Base-by-base conservation (phyloP, 2,113 vertebrate genomes). In the Sorex araneus region DNA sequence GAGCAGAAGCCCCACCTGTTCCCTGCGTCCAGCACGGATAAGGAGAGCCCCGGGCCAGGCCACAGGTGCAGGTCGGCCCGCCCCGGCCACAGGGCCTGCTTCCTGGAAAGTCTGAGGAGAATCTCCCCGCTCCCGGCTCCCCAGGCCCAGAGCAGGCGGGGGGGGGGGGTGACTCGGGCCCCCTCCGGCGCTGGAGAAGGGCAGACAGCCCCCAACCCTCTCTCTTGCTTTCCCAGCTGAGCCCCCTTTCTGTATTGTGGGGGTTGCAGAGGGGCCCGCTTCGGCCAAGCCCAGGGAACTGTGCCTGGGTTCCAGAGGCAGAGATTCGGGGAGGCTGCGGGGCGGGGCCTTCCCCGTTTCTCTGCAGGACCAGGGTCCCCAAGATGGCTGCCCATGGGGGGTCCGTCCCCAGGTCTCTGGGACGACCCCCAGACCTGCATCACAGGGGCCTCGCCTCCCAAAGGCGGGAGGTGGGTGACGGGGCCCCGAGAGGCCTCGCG, bases 21-120 rank as follows among this genome's bases (percentile, higher is more conserved):
- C 54, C 36, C 8, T 43, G 70, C 94, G 86, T 43, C 63, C 92
- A 97, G 95, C 74, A 94, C 23, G 34, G 91, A 73, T 93, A 95
- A 70, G 15, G 64, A 71, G 19, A n/a, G 4, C 8, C 67, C 57
- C 3, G 4, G 57, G 13, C 12, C 16, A 4, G 50, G 54, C 18
- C 54, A 54, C 54, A 54, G 54, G 54, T 54, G 54, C 54, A 54
- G 54, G 40, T 40, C 40, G 7, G 4, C 40, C 40, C 40, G 54
- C 54, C 54, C 4, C 8, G 4, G 54, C 54, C 54, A 3, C 18
- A 40, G 40, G 40, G 54, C 12, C 15, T 19, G 13, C 54, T 18
- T 15, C 54, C 54, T 54, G 54, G 54, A 54, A 54, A 54, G 12
- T 54, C 9, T 54, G 13, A 8, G 15, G 12, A 4, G 13, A 54